These are phyloP conservation scores for Hemistola chrysoprasaria DNA, from an alignment of 2,888 invertebrate genomes.

Conservation along the genomic window DNA sequence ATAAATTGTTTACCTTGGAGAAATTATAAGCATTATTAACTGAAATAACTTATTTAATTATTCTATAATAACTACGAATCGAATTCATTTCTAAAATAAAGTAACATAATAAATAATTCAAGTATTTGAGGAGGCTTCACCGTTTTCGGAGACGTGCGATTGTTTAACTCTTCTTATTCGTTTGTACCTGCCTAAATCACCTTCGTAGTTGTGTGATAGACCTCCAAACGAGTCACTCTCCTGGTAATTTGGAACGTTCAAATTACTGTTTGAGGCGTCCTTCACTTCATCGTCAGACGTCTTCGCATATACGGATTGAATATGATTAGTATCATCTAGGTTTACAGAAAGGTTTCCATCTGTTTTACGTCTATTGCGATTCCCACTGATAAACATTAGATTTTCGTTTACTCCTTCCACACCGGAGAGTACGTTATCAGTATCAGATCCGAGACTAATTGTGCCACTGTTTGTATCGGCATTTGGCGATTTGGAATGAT, in stretches of 20 bases:
- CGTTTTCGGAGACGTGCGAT: slow-evolving; percentile 25
- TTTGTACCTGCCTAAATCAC: slow-evolving; percentile 61
- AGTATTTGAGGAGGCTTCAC: slow-evolving; percentile 21
- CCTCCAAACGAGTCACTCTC: slow-evolving; percentile 63
- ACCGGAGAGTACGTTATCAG: slow-evolving; percentile 62
- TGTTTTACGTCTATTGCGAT: slow-evolving; percentile 48
- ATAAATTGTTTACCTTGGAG: background rate
- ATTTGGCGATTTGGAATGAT: slow-evolving; percentile 4
- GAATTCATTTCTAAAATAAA: slow-evolving; percentile 1
- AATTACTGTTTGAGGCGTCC: slow-evolving; percentile 36
- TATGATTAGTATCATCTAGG: slow-evolving; percentile 24
- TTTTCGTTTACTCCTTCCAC: slow-evolving; percentile 67
- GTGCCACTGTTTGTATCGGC: slow-evolving; percentile 31
- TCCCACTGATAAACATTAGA: slow-evolving; percentile 58
- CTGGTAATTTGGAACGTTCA: slow-evolving; percentile 50
- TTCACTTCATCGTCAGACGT: slow-evolving; percentile 40
- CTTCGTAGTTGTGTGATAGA: slow-evolving; percentile 52
- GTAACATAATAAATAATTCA: slow-evolving; percentile 3
- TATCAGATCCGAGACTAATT: slow-evolving; percentile 60
- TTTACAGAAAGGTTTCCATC: slow-evolving; percentile 29
- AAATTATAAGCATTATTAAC: background rate
- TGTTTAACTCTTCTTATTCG: slow-evolving; percentile 64
- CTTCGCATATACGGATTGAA: slow-evolving; percentile 29
- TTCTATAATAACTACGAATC: background rate
- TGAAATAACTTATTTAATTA: too few relatives aligned